Base-by-base conservation (phyloP, 2,888 invertebrate genomes). In the Epiblema foenella region DNA sequence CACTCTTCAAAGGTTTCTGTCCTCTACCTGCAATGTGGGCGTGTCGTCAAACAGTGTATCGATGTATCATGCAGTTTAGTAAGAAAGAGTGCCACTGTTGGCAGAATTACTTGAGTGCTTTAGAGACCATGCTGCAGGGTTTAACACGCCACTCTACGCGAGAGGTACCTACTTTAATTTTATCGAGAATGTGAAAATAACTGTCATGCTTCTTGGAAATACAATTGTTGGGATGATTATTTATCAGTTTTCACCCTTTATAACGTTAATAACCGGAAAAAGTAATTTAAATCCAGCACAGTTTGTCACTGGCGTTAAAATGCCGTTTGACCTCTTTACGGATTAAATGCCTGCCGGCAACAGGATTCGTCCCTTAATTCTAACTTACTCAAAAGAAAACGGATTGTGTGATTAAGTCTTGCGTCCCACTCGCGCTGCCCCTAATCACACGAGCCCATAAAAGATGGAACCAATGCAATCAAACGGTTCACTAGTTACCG, bases 401-500 rank as follows among this genome's bases (percentile, higher is more conserved):
- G 39, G 64, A 64, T 64, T 52, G 39, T 54, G 64, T 54, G 64
- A 64, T 64, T 64, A 52, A 52, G 20, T 63, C 52, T 54, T 52
- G 20, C 64, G 11, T 64, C 64, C 52, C 64, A n/a, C 39, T 64
- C 54, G 54, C 64, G 52, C 64, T 54, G 20, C 20, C n/a, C 39
- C 24, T 64, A 64, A 64, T 64, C 52, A 54, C 64, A 11, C 17
- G n/a, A 39, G n/a, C 39, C 39, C 39, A 39, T 64, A 39, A 52
- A 64, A 54, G 52, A 64, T 54, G 39, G 64, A 54, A 64, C 39
- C 64, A 64, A 39, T 51, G 52, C 39, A 64, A 64, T 64, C 64
- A 64, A 64, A 64, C 64, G 64, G 64, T 64, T 64, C 64, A 64
- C n/a, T 64, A 54, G 64, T 20, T 63, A 63, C 51, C 51, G 63